Evolutionary conservation across 2,113 vertebrate species (phyloP).

Genomic region (Tetraodon nigroviridis): DNA sequence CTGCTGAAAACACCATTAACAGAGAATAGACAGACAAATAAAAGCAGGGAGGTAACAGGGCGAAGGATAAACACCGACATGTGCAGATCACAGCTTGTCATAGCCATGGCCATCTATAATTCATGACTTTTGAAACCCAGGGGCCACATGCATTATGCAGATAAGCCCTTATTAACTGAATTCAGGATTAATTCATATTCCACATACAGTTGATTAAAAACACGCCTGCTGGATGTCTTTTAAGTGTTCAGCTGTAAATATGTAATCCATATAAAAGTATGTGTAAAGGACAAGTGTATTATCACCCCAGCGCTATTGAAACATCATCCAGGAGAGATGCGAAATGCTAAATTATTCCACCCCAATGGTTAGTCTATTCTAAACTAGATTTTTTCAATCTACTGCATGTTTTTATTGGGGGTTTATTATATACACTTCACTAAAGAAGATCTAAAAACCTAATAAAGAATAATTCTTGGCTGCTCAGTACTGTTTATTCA

Average conservation of each 20-base stretch:
- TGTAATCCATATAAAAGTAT: too few species aligned
- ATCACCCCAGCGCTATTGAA: too few species aligned
- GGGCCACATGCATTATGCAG: slow-evolving; percentile 46
- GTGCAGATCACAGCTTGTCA: slow-evolving; percentile 51
- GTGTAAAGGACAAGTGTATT: too few species aligned
- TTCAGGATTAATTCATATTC: slow-evolving; percentile 25
- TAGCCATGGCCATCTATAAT: slow-evolving; percentile 53
- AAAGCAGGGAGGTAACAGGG: slow-evolving; percentile 21
- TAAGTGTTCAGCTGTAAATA: slow-evolving; percentile 6
- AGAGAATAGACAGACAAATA: slow-evolving; percentile 18
- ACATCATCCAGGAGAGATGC: too few species aligned
- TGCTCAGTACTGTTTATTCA: too few species aligned
- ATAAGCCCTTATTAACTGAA: slow-evolving; percentile 27
- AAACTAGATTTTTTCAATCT: too few species aligned
- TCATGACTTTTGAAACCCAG: slow-evolving; percentile 40
- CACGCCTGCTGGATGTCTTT: slow-evolving; percentile 1
- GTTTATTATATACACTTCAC: too few species aligned
- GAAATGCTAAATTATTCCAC: too few species aligned
- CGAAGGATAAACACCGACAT: slow-evolving; percentile 18
- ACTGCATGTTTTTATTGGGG: too few species aligned
- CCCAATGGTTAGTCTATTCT: too few species aligned
- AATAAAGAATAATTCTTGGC: too few species aligned
- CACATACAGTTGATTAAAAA: slow-evolving; percentile 5
- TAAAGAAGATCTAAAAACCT: too few species aligned
- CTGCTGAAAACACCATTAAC: slow-evolving; percentile 7